Conservation (phyloP, 2,797 vertebrate genomes). For the Syngnathus acus region DNA sequence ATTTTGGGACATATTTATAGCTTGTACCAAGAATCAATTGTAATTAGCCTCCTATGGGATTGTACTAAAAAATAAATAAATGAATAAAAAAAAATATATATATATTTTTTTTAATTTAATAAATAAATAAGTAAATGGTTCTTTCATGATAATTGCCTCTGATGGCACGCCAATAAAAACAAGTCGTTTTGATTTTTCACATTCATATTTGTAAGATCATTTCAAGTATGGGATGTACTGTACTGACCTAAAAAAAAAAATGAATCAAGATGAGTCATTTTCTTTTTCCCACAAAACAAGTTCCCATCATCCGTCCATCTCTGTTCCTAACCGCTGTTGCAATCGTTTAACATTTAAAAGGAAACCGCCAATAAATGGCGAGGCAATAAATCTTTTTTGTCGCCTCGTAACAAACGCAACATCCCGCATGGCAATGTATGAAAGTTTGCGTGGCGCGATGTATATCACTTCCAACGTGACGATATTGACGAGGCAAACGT, state of each 20-base stretch:
- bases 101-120: slow-evolving; percentile 6
- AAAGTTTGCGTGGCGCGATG: background rate
- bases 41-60: background rate
- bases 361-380: background rate
- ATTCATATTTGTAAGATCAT: background rate
- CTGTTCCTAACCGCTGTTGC: background rate
- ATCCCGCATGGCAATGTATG: background rate
- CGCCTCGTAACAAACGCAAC: background rate
- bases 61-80: background rate
- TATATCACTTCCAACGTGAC: background rate
- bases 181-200: too few species aligned
- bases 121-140: background rate
- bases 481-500: slow-evolving; percentile 4
- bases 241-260: background rate
- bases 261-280: background rate
- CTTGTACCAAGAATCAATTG: background rate
- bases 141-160: slow-evolving; percentile 11
- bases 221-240: background rate
- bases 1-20: background rate
- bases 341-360: slow-evolving; percentile 1
- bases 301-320: background rate
- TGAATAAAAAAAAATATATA: background rate
- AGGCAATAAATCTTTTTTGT: background rate
- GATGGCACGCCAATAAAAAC: slow-evolving; percentile 15
- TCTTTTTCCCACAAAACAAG: background rate